phyloP scores from a whole-genome alignment of 2,113 vertebrate genomes.

The Scomber scombrus region DNA sequence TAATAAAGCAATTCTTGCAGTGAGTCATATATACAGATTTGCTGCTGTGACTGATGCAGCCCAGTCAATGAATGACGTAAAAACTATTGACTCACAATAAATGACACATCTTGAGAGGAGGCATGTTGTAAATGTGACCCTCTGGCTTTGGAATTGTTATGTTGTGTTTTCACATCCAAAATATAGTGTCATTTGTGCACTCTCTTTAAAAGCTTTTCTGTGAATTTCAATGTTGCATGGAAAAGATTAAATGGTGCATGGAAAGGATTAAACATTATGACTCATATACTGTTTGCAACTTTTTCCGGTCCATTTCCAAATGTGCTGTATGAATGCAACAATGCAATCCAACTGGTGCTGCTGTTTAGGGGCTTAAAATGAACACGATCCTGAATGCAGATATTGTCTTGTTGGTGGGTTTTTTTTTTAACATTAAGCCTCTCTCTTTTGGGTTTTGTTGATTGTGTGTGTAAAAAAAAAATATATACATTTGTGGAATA shows the following conservation, averaged over 20 bases:
- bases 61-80: not conserved
- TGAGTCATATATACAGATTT: not conserved
- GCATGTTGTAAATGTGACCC: conserved; percentile 31
- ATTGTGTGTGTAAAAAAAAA: not conserved
- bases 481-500: not conserved
- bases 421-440: not conserved
- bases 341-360: conserved; percentile 11
- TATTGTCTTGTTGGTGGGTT: not conserved
- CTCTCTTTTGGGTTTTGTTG: not conserved
- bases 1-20: not conserved
- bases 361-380: not conserved
- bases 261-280: conserved; percentile 50
- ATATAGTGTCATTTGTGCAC: conserved; percentile 27
- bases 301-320: conserved; percentile 46
- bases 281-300: conserved; percentile 39
- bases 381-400: not conserved
- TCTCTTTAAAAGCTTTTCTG: conserved; percentile 27
- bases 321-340: not conserved
- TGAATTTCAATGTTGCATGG: conserved; percentile 33
- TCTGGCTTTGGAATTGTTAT: not conserved
- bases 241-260: conserved; percentile 49
- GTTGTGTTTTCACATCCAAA: conserved; percentile 21
- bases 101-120: not conserved
- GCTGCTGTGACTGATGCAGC: not conserved
- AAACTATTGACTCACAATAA: conserved; percentile 8